Evolutionary conservation across 2,797 vertebrate genomes (phyloP).

Genomic region (Pagetopsis macropterus): DNA sequence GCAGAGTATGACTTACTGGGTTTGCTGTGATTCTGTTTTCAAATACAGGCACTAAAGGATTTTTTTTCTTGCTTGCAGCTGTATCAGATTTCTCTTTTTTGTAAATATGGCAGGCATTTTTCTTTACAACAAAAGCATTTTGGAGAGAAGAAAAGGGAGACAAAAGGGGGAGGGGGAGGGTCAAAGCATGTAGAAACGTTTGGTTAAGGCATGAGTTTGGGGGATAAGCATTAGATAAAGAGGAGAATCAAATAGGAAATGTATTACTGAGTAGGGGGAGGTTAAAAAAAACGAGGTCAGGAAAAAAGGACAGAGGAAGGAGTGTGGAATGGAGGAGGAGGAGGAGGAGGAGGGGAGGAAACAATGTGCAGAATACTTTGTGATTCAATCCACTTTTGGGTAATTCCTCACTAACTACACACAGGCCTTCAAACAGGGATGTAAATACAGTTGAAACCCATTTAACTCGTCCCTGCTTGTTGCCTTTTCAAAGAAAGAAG

Average conservation of each 20-base stretch:
- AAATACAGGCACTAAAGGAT: conserved; percentile 71
- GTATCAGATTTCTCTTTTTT: conserved; percentile 66
- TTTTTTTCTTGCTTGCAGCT: conserved; percentile 43
- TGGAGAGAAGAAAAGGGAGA: conserved; percentile 25
- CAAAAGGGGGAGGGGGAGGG: conserved; percentile 31
- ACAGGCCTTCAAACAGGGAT: conserved; percentile 52
- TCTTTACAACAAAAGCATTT: conserved; percentile 44
- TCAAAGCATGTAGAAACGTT: not conserved
- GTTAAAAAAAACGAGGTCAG: conserved; percentile 45
- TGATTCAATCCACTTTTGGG: conserved; percentile 66
- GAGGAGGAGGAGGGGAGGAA: conserved; percentile 1
- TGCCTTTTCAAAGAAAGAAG: conserved; percentile 27
- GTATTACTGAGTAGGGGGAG: conserved; percentile 19
- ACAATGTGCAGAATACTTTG: conserved; percentile 31
- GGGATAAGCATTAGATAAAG: conserved; percentile 31
- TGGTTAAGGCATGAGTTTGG: conserved; percentile 5
- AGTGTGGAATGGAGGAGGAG: conserved; percentile 31
- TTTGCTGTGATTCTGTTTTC: conserved; percentile 75
- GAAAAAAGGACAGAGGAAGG: conserved; percentile 51
- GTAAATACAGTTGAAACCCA: conserved; percentile 46
- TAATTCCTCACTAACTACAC: conserved; percentile 65
- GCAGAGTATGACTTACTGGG: conserved; percentile 58
- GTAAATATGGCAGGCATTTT: conserved; percentile 62
- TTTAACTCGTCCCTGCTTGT: conserved; percentile 28
- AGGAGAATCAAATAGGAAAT: conserved; percentile 41